phyloP scores from a whole-genome alignment of 1,140 invertebrate species.

The Globodera ellingtonae region DNA sequence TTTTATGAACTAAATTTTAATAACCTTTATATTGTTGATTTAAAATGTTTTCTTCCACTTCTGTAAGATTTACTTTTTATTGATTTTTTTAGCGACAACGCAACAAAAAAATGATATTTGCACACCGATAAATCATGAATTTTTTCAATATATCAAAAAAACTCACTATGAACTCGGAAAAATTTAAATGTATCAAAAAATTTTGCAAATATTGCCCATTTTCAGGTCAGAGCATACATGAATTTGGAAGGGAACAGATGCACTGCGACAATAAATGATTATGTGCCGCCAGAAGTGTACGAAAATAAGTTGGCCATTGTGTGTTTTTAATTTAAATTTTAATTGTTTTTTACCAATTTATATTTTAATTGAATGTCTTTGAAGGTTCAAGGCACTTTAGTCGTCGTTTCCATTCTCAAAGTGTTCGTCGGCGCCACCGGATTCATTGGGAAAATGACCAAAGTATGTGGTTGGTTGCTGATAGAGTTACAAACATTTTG shows the following conservation, averaged over 20 bases:
- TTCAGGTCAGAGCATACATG: slow-evolving; percentile 44
- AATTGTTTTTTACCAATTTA: slow-evolving; percentile 8
- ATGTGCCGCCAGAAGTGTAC: slow-evolving; percentile 44
- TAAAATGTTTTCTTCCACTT: too few relatives aligned
- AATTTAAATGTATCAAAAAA: not conserved
- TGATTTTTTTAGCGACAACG: too few relatives aligned
- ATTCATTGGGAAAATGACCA: slow-evolving; percentile 65
- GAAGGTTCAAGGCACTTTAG: slow-evolving; percentile 59
- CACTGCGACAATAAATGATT: slow-evolving; percentile 47
- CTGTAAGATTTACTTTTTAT: too few relatives aligned
- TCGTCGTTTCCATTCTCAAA: slow-evolving; percentile 55
- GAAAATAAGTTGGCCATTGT: slow-evolving; percentile 34
- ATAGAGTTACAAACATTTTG: not conserved
- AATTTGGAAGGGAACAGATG: slow-evolving; percentile 50
- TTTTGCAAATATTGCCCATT: not conserved
- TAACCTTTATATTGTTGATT: too few relatives aligned
- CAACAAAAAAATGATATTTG: too few relatives aligned
- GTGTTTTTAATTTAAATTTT: not conserved
- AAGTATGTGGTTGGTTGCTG: not conserved
- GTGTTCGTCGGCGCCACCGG: slow-evolving; percentile 62
- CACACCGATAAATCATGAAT: too few relatives aligned
- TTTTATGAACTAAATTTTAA: too few relatives aligned
- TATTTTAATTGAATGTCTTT: too few relatives aligned
- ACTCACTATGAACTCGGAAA: not conserved
- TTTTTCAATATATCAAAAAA: not conserved